Base-by-base conservation (phyloP, 2,888 invertebrate species). In the Calliphora vomitoria region DNA sequence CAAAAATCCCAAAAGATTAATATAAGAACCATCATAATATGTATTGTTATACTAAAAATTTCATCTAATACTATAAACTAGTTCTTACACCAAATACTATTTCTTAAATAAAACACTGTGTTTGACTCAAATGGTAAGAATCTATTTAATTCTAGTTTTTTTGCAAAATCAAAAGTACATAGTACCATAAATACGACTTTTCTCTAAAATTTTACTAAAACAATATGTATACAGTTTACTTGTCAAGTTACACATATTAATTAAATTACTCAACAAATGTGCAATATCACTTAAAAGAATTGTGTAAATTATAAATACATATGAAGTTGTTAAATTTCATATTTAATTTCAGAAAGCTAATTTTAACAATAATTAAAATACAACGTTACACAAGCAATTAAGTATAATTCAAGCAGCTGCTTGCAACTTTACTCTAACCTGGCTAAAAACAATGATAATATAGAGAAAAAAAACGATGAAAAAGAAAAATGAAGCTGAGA, bases 311-410 rank as follows among this genome's bases (percentile, higher is more conserved):
- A 66, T 55, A 74, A 66, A 82, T 35, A 71, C 41, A 53, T 31
- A 76, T 69, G 41, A 69, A 74, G 74, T 74, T 74, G 66, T 79
- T 50, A 31, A 38, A 74, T 74, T 72, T 74, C 31, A 62, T 78
- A 74, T 78, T 79, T 75, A 82, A 82, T 79, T 82, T 82, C 15
- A 69, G 55, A 82, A 74, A 78, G 58, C 76, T 78, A 78, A 68
- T 82, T 78, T 82, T 38, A 82, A 58, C 58, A 78, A 72, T 79
- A 86, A 82, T 79, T 79, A 79, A 78, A 82, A 86, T 68, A 68
- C 71, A 79, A 60, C 53, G 47, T 78, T 74, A 83, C 79, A 76
- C 71, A 81, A 78, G 38, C 81, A 84, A 87, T 87, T 84, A 84
- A 72, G 20, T 44, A 66, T 64, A 75, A 62, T 78, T 87, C 60